Percentiles rank a stretch among this genome's conserved stretches.
phyloP scores from a whole-genome alignment of 2,888 invertebrate species.

The Anagyrus pseudococci region DNA sequence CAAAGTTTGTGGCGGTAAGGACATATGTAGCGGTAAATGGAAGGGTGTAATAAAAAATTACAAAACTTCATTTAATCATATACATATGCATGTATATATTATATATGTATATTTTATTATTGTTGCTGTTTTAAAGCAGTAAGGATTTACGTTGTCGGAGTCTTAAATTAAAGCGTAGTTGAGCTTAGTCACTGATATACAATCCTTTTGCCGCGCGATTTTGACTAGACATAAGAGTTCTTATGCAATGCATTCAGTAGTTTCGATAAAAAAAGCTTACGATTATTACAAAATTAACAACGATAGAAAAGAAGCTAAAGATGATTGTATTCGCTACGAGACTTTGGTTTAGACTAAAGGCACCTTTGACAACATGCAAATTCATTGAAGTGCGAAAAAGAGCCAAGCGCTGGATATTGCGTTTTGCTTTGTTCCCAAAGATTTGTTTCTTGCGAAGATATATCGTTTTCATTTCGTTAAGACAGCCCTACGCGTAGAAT shows the following conservation, averaged over 20 bases:
- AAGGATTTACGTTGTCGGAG: conserved; percentile 35
- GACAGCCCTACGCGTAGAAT: conserved; percentile 7
- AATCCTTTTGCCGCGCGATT: conserved; percentile 22
- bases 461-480: too few relatives aligned
- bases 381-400: conserved; percentile 34
- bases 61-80: too few relatives aligned
- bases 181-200: conserved; percentile 23
- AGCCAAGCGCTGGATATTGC: conserved; percentile 27
- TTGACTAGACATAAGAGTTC: conserved; percentile 22
- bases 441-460: too few relatives aligned
- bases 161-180: conserved; percentile 33
- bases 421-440: conserved; percentile 37
- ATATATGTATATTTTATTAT: conserved; percentile 35
- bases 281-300: conserved; percentile 35
- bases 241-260: conserved; percentile 33
- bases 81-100: too few relatives aligned
- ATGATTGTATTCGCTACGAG: conserved; percentile 38
- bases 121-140: conserved; percentile 34
- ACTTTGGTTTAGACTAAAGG: conserved; percentile 40
- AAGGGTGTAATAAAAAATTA: too few relatives aligned
- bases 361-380: conserved; percentile 38
- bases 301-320: conserved; percentile 35
- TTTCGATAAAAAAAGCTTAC: conserved; percentile 32
- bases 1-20: too few relatives aligned
- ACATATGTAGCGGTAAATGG: too few relatives aligned